Conservation (phyloP, 2,888 invertebrate species). For the Seira sanloemensis region DNA sequence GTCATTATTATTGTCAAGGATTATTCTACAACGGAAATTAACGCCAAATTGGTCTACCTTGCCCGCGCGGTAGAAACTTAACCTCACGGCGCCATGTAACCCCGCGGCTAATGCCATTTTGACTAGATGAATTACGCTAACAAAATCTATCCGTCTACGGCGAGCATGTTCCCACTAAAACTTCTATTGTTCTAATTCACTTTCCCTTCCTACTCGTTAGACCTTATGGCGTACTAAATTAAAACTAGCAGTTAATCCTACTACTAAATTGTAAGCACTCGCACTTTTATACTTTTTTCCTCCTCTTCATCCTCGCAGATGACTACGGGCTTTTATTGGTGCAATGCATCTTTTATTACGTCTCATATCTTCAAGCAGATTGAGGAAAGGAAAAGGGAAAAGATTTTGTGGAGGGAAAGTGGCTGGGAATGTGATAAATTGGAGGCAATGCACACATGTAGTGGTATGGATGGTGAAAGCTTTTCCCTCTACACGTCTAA, state of each 20-base stretch:
- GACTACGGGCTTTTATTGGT: neutral
- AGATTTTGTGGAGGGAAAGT: neutral
- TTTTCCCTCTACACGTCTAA: neutral
- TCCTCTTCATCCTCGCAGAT: neutral
- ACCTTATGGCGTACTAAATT: neutral
- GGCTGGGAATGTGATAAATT: neutral
- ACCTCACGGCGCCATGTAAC: slow-evolving; percentile 31
- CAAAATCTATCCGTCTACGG: neutral
- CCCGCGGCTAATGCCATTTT: slow-evolving; percentile 46
- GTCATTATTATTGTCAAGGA: slow-evolving; percentile 49
- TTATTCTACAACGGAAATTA: slow-evolving; percentile 36
- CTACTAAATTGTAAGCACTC: neutral
- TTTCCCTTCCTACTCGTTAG: neutral
- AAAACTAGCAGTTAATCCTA: neutral
- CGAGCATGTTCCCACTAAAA: neutral
- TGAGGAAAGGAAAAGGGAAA: neutral
- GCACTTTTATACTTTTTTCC: neutral
- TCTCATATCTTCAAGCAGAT: neutral
- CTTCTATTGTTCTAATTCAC: neutral
- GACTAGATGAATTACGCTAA: neutral
- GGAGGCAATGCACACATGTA: neutral
- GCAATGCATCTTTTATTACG: neutral
- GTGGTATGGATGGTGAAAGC: neutral
- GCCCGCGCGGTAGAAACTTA: slow-evolving; percentile 29
- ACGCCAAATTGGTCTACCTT: slow-evolving; percentile 46